A percentile compares a stretch with the other conserved stretches of the same genome.
phyloP scores from a whole-genome alignment of 2,888 invertebrate species.

The Selenia dentaria region DNA sequence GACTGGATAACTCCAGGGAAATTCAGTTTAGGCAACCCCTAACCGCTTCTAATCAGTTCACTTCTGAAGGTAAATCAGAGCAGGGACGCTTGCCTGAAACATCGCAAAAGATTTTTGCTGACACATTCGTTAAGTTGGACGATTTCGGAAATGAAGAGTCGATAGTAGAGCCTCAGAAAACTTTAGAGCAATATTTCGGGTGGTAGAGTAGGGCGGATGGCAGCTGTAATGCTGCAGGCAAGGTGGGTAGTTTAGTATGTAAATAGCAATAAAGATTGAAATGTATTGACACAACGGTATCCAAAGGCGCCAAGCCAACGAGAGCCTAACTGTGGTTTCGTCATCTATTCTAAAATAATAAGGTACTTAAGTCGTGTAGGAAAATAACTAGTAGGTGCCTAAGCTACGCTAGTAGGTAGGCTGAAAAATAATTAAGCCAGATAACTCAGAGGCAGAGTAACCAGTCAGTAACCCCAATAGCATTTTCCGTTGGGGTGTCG shows the following conservation, averaged over 20 bases:
- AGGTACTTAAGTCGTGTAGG: too few relatives aligned
- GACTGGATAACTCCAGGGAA: slow-evolving; percentile 1
- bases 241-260: slow-evolving; percentile 28
- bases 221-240: slow-evolving; percentile 4
- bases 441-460: too few relatives aligned
- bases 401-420: too few relatives aligned
- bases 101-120: slow-evolving; percentile 40
- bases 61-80: slow-evolving; percentile 1
- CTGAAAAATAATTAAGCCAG: too few relatives aligned
- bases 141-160: slow-evolving; percentile 36
- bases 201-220: slow-evolving; percentile 37
- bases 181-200: slow-evolving; percentile 33
- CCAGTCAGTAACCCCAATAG: too few relatives aligned
- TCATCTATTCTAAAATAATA: too few relatives aligned
- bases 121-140: slow-evolving; percentile 45
- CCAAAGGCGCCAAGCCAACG: too few relatives aligned
- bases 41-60: slow-evolving; percentile 8
- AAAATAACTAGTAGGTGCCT: too few relatives aligned
- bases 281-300: too few relatives aligned
- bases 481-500: too few relatives aligned
- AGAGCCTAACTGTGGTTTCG: too few relatives aligned
- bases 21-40: slow-evolving; percentile 9
- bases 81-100: slow-evolving; percentile 11
- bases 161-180: slow-evolving; percentile 17
- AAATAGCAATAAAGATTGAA: too few relatives aligned